A percentile compares a stretch with the other conserved stretches of the same genome.
Evolutionary conservation across 2,888 invertebrate genomes (phyloP).

Genomic region (Panzeria rudis): DNA sequence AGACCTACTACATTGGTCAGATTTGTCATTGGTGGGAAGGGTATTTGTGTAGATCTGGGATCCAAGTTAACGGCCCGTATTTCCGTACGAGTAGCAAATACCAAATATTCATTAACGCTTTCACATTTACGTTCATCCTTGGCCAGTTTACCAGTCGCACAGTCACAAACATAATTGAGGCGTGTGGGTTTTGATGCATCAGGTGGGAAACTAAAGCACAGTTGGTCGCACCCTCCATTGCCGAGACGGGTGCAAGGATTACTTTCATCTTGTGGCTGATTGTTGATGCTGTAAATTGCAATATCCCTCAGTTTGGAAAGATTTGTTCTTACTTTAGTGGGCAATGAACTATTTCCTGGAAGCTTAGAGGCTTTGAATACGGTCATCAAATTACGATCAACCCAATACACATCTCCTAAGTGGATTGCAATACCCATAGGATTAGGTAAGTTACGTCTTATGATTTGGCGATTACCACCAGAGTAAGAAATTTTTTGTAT

Average conservation of each 20-base stretch:
- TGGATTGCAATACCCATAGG: constrained; percentile 96
- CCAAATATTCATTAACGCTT: constrained; percentile 93
- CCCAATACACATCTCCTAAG: constrained; percentile 95
- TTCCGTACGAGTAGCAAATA: constrained; percentile 97
- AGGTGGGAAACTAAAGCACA: constrained; percentile 96
- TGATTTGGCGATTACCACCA: constrained; percentile 92
- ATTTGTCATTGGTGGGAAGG: constrained; percentile 93
- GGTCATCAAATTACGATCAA: constrained; percentile 94
- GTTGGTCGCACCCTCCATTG: constrained; percentile 95
- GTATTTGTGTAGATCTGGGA: constrained; percentile 90
- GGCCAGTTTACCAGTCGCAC: constrained; percentile 92
- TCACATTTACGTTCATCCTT: constrained; percentile 89
- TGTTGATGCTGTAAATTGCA: constrained; percentile 93
- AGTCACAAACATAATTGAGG: constrained; percentile 91
- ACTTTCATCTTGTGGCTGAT: constrained; percentile 92
- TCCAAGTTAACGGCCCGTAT: constrained; percentile 95
- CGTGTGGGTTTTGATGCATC: constrained; percentile 84
- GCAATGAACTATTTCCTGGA: constrained; percentile 88
- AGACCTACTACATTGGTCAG: constrained; percentile 97
- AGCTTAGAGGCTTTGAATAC: constrained; percentile 92
- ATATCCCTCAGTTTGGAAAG: constrained; percentile 94
- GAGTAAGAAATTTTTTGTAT: constrained; percentile 95
- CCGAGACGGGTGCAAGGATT: constrained; percentile 91
- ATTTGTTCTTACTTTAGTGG: constrained; percentile 91
- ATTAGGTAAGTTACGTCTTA: constrained; percentile 94